Evolutionary conservation across 2,113 vertebrate species (phyloP).

Genomic region (Mastomys natalensis): DNA sequence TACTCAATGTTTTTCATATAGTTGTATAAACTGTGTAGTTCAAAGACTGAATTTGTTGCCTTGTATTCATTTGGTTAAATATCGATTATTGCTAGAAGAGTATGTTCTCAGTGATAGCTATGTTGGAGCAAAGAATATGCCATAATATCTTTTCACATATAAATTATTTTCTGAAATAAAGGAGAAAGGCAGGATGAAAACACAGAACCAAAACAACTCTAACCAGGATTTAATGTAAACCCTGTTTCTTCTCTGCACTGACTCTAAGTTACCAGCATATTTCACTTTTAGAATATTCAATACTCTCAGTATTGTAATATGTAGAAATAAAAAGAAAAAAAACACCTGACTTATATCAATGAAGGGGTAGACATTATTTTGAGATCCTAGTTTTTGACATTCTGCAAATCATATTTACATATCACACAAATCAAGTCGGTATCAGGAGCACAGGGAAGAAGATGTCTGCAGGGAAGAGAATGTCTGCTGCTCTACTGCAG

Average conservation of each 20-base stretch:
- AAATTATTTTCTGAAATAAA: not conserved
- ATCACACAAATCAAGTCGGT: not conserved
- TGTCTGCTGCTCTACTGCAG: not conserved
- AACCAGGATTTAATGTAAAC: not conserved
- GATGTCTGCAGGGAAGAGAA: not conserved
- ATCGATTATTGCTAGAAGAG: not conserved
- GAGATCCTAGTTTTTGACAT: not conserved
- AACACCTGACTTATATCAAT: not conserved
- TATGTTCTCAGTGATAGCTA: not conserved
- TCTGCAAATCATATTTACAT: not conserved
- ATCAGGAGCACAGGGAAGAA: not conserved
- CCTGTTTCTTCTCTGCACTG: not conserved
- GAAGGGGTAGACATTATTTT: not conserved
- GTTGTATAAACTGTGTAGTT: not conserved
- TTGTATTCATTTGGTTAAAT: not conserved
- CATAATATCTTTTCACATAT: constrained; percentile 17
- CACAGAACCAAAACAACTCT: not conserved
- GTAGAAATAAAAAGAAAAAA: not conserved
- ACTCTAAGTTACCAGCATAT: not conserved
- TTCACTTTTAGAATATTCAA: not conserved
- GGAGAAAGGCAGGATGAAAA: not conserved
- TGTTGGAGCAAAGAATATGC: not conserved
- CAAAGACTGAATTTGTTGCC: not conserved
- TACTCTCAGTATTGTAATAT: not conserved
- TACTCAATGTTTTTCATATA: not conserved